phyloP scores from a whole-genome alignment of 1,140 invertebrate genomes.

The Zaprionus ghesquierei region DNA sequence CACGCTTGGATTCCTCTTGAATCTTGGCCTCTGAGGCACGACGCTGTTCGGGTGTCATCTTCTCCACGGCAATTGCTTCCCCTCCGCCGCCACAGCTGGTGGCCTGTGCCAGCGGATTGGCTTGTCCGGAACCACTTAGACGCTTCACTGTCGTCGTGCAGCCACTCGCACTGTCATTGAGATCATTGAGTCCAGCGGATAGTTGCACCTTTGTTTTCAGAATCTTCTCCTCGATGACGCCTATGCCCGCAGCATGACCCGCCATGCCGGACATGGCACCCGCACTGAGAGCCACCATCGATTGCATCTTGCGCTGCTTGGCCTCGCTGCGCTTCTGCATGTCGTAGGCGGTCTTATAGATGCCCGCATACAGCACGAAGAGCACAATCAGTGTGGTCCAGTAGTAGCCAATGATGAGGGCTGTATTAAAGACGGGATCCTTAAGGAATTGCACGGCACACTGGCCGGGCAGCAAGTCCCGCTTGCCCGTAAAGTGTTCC shows the following conservation, averaged over 20 bases:
- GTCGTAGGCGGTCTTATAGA: conserved; percentile 98
- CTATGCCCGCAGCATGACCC: conserved; percentile 92
- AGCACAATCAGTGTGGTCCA: conserved; percentile 97
- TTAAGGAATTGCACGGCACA: conserved; percentile 99
- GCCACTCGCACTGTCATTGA: conserved; percentile 49
- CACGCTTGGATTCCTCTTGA: conserved; percentile 82
- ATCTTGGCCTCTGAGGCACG: conserved; percentile 81
- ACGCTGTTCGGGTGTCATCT: conserved; percentile 65
- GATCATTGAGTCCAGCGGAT: conserved; percentile 47
- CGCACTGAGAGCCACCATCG: conserved; percentile 94
- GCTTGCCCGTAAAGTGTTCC: conserved; percentile 97
- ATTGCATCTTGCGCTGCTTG: conserved; percentile 96
- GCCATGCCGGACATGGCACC: conserved; percentile 95
- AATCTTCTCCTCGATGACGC: conserved; percentile 87
- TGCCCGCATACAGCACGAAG: conserved; percentile 97
- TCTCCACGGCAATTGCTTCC: conserved; percentile 44
- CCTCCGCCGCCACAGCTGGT: conserved; percentile 22
- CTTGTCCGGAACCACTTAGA: conserved; percentile 66
- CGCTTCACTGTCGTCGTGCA: conserved; percentile 55
- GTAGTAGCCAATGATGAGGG: conserved; percentile 99
- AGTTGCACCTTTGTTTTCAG: conserved; percentile 85
- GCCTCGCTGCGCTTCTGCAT: conserved; percentile 99
- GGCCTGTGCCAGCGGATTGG: conserved; percentile 69
- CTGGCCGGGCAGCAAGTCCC: conserved; percentile 93
- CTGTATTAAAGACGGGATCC: conserved; percentile 98